Base-by-base conservation (phyloP, 2,797 vertebrate species). In the Tapera naevia region DNA sequence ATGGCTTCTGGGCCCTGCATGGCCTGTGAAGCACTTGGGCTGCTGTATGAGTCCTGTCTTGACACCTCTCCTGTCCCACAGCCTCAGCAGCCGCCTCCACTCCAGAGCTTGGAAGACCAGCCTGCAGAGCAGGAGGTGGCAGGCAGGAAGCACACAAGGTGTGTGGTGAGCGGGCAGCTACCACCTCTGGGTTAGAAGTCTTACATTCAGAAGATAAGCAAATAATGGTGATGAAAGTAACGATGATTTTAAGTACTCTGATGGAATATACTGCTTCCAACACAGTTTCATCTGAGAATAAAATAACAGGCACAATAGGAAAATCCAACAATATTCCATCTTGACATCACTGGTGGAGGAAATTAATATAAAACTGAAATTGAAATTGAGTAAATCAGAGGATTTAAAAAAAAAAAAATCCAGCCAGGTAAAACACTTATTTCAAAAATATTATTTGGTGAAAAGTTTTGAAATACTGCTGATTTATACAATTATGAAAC, bases 111-210 rank as follows among this genome's bases (percentile, higher is more conserved):
- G 64, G 4, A 35, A 19, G 10, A 3, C 1, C 3, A 39, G 12
- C 56, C 60, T 24, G 23, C 3, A 5, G 60, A 57, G 45, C 32
- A 6, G 32, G 69, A 12, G 33, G 18, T 8, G 32, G 39, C 61
- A 3, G 17, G 10, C 1, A 0, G 48, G 50, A 64, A 43, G 58
- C 45, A 4, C 21, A 0, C 8, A 13, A 15, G 62, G n/a, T 35
- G 78, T 30, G 13, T 0, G 0, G 23, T 10, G 60, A 5, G 16
- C 4, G 0, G 1, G 32, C 32, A 17, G 17, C 58, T 5, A 0
- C 50, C 6, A 7, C 48, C 30, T 1, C 83, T 28, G 57, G 7
- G 4, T 4, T 7, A 2, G 35, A 46, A 39, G 33, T 6, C 64
- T 18, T 19, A 13, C 23, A 16, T 11, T 46, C 48, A 14, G 76